Conservation (phyloP, 2,888 invertebrate species). For the Chrysopilus asiliformis region DNA sequence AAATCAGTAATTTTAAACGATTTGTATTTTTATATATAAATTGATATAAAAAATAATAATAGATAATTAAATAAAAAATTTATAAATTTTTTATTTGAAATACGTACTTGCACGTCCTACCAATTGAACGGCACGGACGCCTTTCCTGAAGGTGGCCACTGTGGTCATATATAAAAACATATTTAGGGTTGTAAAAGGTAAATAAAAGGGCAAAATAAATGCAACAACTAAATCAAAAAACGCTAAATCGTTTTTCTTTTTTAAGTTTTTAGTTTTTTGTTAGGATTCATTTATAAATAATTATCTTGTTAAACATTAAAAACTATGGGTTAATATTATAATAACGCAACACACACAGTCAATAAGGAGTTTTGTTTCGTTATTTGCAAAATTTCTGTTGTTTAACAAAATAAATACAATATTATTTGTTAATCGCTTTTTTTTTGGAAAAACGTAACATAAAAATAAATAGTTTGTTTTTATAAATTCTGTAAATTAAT, state of each 20-base stretch:
- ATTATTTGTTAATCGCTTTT: too few species aligned
- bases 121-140: constrained; percentile 98
- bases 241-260: too few species aligned
- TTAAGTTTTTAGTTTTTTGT: too few species aligned
- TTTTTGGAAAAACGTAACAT: too few species aligned
- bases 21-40: constrained; percentile 1
- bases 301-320: constrained; percentile 8
- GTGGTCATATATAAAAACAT: constrained; percentile 40
- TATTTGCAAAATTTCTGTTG: too few species aligned
- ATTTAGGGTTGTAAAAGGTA: constrained; percentile 36
- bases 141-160: constrained; percentile 99
- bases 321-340: neutral
- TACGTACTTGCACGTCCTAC: constrained; percentile 98
- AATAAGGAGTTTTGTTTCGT: too few species aligned
- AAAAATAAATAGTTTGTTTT: too few species aligned
- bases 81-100: constrained; percentile 17
- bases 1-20: too few species aligned
- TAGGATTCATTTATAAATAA: too few species aligned
- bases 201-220: constrained; percentile 22
- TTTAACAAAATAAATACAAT: too few species aligned
- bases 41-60: constrained; percentile 1
- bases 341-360: too few species aligned
- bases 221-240: constrained; percentile 13
- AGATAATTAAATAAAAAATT: neutral
- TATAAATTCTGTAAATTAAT: too few species aligned